Evolutionary conservation across 1,140 invertebrate genomes (phyloP).

Genomic region (Drosophila sturtevanti): DNA sequence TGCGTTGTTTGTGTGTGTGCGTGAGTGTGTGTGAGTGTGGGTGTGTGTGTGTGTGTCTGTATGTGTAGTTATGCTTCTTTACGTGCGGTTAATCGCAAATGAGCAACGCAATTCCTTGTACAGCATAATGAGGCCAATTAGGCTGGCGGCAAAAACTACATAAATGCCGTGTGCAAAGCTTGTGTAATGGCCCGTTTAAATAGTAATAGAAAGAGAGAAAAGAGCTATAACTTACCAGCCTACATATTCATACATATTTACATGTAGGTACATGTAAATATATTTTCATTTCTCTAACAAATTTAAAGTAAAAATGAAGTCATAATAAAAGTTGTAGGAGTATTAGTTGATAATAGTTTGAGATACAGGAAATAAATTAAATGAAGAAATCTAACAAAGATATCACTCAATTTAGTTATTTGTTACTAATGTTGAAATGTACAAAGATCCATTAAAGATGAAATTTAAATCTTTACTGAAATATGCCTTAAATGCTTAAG

Average conservation of each 20-base stretch:
- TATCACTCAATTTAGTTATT: too few species aligned
- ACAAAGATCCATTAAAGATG: too few species aligned
- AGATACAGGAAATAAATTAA: too few species aligned
- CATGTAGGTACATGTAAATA: too few species aligned
- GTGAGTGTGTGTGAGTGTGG: conserved; percentile 18
- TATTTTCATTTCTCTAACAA: too few species aligned
- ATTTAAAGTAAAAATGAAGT: too few species aligned
- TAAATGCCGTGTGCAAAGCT: conserved; percentile 67
- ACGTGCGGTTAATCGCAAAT: conserved; percentile 76
- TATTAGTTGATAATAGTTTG: too few species aligned
- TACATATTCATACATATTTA: neutral
- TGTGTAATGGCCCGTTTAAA: conserved; percentile 70
- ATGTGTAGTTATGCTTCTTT: conserved; percentile 58
- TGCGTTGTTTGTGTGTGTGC: conserved; percentile 18
- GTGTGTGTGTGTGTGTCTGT: conserved; percentile 17
- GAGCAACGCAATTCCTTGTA: conserved; percentile 56
- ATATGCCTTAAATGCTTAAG: too few species aligned
- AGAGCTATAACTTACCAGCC: neutral
- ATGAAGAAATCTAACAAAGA: too few species aligned
- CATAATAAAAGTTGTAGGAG: too few species aligned
- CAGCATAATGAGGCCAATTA: conserved; percentile 72
- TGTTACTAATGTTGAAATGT: too few species aligned
- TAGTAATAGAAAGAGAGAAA: conserved; percentile 20
- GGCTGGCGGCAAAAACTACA: conserved; percentile 63
- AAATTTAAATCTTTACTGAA: too few species aligned